Evolutionary conservation across 2,113 vertebrate species (phyloP).

Genomic region (Felis chaus): DNA sequence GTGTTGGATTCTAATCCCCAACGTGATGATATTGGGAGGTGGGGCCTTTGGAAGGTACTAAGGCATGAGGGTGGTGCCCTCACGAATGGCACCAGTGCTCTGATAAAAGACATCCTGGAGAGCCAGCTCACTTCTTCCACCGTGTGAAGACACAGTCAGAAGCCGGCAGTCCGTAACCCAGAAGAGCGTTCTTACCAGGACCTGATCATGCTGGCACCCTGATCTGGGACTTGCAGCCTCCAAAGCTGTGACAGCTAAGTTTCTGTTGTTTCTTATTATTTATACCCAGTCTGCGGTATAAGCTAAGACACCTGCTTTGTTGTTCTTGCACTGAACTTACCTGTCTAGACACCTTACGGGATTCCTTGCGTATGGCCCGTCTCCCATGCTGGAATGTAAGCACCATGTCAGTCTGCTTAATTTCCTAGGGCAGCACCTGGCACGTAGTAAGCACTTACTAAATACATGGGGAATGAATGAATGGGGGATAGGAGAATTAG

Average conservation of each 20-base stretch:
- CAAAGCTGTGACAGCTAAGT: not conserved
- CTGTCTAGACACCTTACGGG: not conserved
- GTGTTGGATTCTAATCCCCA: not conserved
- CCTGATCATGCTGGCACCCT: too few relatives aligned
- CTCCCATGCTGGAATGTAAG: not conserved
- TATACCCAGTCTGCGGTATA: not conserved
- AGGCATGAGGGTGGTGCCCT: not conserved
- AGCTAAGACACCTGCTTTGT: not conserved
- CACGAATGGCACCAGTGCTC: not conserved
- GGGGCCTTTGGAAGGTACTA: not conserved
- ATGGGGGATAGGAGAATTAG: not conserved
- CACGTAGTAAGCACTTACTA: not conserved
- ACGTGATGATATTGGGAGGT: not conserved
- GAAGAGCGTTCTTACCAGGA: not conserved
- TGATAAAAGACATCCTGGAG: not conserved
- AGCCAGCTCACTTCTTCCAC: too few relatives aligned
- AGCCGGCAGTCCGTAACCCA: not conserved
- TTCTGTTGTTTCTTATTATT: not conserved
- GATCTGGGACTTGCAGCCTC: not conserved
- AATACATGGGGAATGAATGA: not conserved
- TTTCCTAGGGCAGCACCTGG: not conserved
- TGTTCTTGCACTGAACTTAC: not conserved
- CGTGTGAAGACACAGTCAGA: not conserved
- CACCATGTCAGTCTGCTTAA: not conserved
- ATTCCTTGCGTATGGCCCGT: not conserved